Evolutionary conservation across 2,888 invertebrate genomes (phyloP).

Genomic region (Deladenus siricidicola): DNA sequence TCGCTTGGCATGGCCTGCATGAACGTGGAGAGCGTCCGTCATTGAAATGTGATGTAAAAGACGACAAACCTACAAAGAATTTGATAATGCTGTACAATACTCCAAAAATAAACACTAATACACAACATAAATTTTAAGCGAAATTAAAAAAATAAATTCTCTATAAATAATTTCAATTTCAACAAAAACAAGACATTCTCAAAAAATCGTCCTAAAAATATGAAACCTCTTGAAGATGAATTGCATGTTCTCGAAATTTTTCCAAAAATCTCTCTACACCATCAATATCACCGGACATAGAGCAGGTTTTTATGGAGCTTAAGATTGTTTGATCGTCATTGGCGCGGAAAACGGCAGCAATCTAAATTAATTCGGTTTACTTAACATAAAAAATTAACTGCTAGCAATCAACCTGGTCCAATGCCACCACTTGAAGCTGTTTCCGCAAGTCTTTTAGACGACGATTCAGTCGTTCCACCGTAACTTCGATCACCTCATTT

Average conservation of each 20-base stretch:
- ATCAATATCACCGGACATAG: slow-evolving; percentile 73
- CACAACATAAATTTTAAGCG: too few relatives aligned
- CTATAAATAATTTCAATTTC: too few relatives aligned
- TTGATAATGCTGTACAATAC: background rate
- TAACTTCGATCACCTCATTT: slow-evolving; percentile 41
- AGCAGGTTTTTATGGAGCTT: slow-evolving; percentile 52
- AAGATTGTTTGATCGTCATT: slow-evolving; percentile 58
- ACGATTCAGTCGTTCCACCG: slow-evolving; percentile 49
- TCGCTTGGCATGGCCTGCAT: slow-evolving; percentile 89
- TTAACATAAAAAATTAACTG: background rate
- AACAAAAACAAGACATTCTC: too few relatives aligned
- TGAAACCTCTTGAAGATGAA: slow-evolving; percentile 77
- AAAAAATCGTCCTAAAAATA: too few relatives aligned
- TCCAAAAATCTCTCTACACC: slow-evolving; percentile 85
- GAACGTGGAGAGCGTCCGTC: slow-evolving; percentile 86
- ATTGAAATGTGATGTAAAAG: slow-evolving; percentile 86
- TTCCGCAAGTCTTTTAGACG: slow-evolving; percentile 51
- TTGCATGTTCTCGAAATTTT: slow-evolving; percentile 91
- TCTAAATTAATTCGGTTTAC: slow-evolving; percentile 16
- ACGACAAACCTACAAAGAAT: slow-evolving; percentile 72
- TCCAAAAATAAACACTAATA: background rate
- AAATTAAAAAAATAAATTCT: too few relatives aligned
- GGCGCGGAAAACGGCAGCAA: slow-evolving; percentile 56
- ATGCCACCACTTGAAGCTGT: slow-evolving; percentile 57
- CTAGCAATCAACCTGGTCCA: slow-evolving; percentile 55